Evolutionary conservation across 1,140 invertebrate genomes (phyloP), one percentile per base, ranked within the genome.

Genomic region (Zaprionus ornatus): DNA sequence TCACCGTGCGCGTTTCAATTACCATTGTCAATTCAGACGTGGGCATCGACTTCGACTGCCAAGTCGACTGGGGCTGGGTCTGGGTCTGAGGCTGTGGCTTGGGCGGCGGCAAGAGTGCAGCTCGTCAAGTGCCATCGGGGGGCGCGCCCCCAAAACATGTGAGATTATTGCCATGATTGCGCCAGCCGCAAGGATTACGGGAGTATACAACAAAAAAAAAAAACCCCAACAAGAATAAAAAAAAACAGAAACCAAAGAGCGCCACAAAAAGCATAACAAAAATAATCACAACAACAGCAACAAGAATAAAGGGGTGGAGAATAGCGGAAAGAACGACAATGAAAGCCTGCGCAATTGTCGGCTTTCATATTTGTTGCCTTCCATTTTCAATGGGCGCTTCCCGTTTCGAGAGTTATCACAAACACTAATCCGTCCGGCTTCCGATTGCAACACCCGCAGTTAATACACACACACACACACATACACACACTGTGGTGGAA

Each of bases 21-120:
- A 80, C 83, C 80, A 83, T 86, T 86, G 83, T 86, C 83, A 86
- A 86, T 86, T 76, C 69, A 52, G 55, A 23, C 62, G 64, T 63
- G 63, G 42, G 40, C 25, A n/a, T 37, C 55, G 35, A 29, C 57
- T 25, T 29, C 45, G 21, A 27, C 29, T 29, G 29, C 29, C 29
- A n/a, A n/a, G n/a, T 29, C 10, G 29, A 29, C 29, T 29, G 27
- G 5, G 4, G 25, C 25, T 25, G 3, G 2, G 25, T 3, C 25
- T 27, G 25, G 0, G 25, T 5, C 25, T 29, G 29, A 3, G 9
- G 29, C 29, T 32, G 29, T 10, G 29, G 23, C 57, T 25, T 21
- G 25, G 35, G 37, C 32, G 10, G 50, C 42, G 25, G 10, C 35
- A 42, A 42, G 27, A 50, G 57, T 56, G 50, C 32, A 56, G 19